Conservation (phyloP, 1,140 invertebrate genomes). For the Rhagoletis pomonella region DNA sequence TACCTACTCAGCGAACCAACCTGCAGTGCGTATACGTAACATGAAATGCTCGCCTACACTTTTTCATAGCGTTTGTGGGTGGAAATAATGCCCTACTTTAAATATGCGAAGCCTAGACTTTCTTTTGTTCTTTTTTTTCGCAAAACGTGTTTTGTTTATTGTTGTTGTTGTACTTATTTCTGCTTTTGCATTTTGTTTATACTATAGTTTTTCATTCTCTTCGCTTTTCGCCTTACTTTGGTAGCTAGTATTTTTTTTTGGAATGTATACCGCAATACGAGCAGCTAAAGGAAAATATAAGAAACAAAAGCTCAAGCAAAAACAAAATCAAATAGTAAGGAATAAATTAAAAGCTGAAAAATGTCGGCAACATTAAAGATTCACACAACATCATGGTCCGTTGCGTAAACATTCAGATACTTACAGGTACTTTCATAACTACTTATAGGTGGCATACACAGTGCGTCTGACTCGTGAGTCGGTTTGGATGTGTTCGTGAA, state of each 20-base stretch:
- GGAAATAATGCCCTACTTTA: slow-evolving; percentile 35
- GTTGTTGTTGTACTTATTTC: slow-evolving; percentile 5
- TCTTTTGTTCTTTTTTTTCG: background rate
- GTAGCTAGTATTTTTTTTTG: background rate
- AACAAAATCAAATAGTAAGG: background rate
- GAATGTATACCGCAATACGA: background rate
- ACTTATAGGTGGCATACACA: no score
- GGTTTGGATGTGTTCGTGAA: no score
- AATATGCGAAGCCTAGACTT: background rate
- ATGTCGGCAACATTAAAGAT: slow-evolving; percentile 19
- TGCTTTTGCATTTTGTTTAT: slow-evolving; percentile 1
- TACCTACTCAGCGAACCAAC: background rate
- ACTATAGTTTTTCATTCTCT: background rate
- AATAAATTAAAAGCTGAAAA: background rate
- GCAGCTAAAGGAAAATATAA: background rate
- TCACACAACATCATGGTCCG: background rate
- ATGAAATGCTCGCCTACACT: background rate
- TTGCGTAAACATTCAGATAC: background rate
- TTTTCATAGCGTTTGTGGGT: background rate
- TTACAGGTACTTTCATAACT: no score
- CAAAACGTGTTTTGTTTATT: background rate
- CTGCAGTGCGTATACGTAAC: slow-evolving; percentile 46
- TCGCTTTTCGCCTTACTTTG: background rate
- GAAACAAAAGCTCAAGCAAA: background rate
- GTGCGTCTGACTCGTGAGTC: no score